phyloP scores from a whole-genome alignment of 2,113 vertebrate genomes.

The Psittacara wagleri region DNA sequence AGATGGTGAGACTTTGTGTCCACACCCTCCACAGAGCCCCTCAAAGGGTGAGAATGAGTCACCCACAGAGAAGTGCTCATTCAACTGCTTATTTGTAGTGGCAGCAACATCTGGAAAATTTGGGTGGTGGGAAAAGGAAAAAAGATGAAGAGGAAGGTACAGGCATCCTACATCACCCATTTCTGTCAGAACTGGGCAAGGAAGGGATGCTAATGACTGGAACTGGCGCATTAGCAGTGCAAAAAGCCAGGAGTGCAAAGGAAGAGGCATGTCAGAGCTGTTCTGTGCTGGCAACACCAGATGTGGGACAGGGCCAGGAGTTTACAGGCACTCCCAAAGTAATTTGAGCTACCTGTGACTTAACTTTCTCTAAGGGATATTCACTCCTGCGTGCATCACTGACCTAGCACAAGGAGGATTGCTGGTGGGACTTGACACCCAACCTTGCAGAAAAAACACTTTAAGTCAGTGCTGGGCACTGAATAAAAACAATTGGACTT shows the following conservation, averaged over 20 bases:
- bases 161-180: neutral
- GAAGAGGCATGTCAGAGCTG: neutral
- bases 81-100: neutral
- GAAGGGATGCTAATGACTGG: neutral
- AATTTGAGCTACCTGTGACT: neutral
- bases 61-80: neutral
- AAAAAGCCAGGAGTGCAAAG: neutral
- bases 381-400: neutral
- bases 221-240: neutral
- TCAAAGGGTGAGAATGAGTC: neutral
- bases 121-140: neutral
- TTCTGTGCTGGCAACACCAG: neutral
- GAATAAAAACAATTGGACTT: neutral
- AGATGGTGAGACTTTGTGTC: neutral
- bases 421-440: neutral
- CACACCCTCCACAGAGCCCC: neutral
- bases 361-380: neutral
- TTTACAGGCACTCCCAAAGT: neutral
- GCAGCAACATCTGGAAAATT: slow-evolving; percentile 32
- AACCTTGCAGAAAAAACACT: neutral
- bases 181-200: neutral
- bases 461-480: neutral
- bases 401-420: neutral
- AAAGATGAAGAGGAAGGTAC: neutral
- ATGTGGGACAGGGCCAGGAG: rapidly evolving